Evolutionary conservation across 2,888 invertebrate genomes (phyloP).

Genomic region (Cephus rjabovi): DNA sequence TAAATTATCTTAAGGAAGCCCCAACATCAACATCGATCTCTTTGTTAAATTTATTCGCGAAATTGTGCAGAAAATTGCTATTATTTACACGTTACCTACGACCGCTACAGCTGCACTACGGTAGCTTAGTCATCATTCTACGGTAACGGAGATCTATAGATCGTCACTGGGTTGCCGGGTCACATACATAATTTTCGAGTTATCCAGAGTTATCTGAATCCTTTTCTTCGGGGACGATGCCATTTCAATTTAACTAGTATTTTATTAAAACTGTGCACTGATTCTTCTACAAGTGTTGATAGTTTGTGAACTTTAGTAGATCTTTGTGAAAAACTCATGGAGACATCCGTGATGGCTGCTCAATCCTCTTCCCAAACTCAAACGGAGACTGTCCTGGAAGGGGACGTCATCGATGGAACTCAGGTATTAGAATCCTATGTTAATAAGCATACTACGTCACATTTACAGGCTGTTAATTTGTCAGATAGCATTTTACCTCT

Average conservation of each 20-base stretch:
- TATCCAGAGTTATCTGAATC: background rate
- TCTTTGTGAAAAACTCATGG: slow-evolving; percentile 35
- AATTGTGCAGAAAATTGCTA: slow-evolving; percentile 16
- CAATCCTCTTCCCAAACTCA: slow-evolving; percentile 57
- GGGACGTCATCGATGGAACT: slow-evolving; percentile 51
- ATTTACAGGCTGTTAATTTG: background rate
- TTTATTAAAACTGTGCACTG: background rate
- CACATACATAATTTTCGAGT: background rate
- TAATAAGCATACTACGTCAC: background rate
- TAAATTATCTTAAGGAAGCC: slow-evolving; percentile 29
- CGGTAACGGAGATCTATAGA: background rate
- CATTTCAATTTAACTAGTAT: background rate
- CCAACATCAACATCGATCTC: slow-evolving; percentile 24
- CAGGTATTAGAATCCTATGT: slow-evolving; percentile 44
- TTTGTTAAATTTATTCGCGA: slow-evolving; percentile 15
- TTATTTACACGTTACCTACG: slow-evolving; percentile 29
- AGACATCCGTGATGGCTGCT: slow-evolving; percentile 48
- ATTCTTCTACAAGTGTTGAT: background rate
- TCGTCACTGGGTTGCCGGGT: background rate
- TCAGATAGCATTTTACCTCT: background rate
- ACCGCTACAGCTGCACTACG: background rate
- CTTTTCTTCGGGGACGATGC: background rate
- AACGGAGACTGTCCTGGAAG: slow-evolving; percentile 56
- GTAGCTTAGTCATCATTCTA: background rate
- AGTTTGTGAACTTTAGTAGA: background rate